A percentile compares a stretch with the other conserved stretches of the same genome.
These are phyloP conservation scores for Diplazon laetatorius DNA, from an alignment of 2,888 invertebrate genomes.

Conservation along the genomic window DNA sequence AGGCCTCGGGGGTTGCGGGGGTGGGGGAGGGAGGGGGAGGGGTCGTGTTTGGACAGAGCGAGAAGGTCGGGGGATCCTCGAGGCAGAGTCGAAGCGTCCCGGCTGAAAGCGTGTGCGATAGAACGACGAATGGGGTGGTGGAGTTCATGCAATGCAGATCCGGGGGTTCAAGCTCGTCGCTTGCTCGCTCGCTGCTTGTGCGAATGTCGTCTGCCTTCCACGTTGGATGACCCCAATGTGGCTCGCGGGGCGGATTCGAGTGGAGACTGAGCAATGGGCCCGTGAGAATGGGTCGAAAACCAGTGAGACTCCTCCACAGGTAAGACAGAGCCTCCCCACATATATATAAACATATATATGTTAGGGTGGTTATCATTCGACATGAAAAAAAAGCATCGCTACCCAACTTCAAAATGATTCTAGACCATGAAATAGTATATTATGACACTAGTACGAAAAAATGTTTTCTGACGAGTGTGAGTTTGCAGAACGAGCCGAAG, in stretches of 20 bases:
- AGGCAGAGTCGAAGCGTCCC: conserved; percentile 30
- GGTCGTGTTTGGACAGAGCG: conserved; percentile 53
- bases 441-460: too few relatives aligned
- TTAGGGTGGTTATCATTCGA: background rate
- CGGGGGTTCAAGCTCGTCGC: conserved; percentile 70
- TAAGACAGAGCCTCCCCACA: background rate
- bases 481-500: too few relatives aligned
- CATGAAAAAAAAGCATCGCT: conserved; percentile 15
- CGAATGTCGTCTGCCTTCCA: conserved; percentile 31
- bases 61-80: conserved; percentile 43
- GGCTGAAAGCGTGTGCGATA: conserved; percentile 37
- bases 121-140: conserved; percentile 55
- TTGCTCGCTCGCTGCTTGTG: conserved; percentile 12
- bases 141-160: conserved; percentile 75
- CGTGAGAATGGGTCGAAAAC: conserved; percentile 43
- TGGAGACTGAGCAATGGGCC: conserved; percentile 38
- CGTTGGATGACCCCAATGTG: conserved; percentile 74
- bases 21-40: too few relatives aligned
- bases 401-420: too few relatives aligned
- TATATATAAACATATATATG: conserved; percentile 12
- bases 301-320: conserved; percentile 10
- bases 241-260: conserved; percentile 61
- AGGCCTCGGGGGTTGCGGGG: conserved; percentile 38
- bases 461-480: too few relatives aligned
- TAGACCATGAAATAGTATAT: too few relatives aligned